Base-by-base conservation (phyloP, 1,140 invertebrate species). In the Zaprionus tsacasi region DNA sequence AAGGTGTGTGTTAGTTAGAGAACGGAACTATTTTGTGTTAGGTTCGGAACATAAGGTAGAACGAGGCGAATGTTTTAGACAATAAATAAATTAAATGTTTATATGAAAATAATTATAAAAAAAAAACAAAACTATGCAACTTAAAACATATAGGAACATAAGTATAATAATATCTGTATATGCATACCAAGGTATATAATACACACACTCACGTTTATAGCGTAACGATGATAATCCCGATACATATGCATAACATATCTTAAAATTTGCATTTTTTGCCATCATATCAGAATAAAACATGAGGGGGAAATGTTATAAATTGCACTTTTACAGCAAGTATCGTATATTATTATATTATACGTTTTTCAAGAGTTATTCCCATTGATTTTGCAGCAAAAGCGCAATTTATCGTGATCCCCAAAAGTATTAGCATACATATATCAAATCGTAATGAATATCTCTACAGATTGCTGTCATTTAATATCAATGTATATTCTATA, bases 51-150 rank as follows among this genome's bases (percentile, higher is more conserved):
- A 43, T 66, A 58, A 68, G 50, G 35, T 73, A 64, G 75, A 66
- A 60, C 54, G 69, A 81, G 82, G 83, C 76, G 82, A 89, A 88
- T 85, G 85, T 85, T 88, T 88, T 88, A 88, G 85, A 88, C 85
- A 88, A 88, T 88, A 88, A 88, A 88, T 88, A 88, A 85, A 89
- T 85, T 89, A 88, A 45, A 88, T 85, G 71, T 78, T 73, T 72
- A 73, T 89, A 89, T 30, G 6, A 30, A 30, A 27, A 57, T 15
- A 69, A 50, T 38, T 45, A 55, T 25, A 57, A 48, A 21, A 36
- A 78, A 57, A 55, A 61, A 13, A n/a, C n/a, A n/a, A 55, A 30
- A 40, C 50, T 48, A 67, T 66, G 15, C n/a, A 70, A 57, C 25
- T 65, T 45, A 52, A 63, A 38, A 52, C 61, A 76, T 54, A 78